Evolutionary conservation across 2,797 vertebrate species (phyloP), one percentile per base, ranked within the genome.

Genomic region (Anabas testudineus): DNA sequence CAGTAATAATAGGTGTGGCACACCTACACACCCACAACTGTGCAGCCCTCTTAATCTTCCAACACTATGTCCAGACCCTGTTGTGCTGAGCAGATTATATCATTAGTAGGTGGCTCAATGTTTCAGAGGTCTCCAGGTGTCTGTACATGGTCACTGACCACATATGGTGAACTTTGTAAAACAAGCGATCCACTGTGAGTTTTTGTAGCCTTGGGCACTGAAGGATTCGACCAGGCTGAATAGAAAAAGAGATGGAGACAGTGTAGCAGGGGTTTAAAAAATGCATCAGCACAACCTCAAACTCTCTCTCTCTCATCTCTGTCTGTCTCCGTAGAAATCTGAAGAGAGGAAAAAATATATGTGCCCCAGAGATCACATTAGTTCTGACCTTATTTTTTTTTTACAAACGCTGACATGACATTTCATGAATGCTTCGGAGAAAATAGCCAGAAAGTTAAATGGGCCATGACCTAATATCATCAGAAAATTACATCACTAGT

Each of bases 11-110:
- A 85, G 67, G 73, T 70, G 83, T 85, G 76, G 63, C 71, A 71
- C 74, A 82, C 43, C 58, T 68, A 52, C 68, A 77, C 67, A 84
- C 60, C 67, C 51, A 76, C 80, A 72, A 64, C 16, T 68, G 70
- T 79, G 68, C 32, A 59, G 57, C 69, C 55, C n/a, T 67, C 58
- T 49, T 87, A 91, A 91, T 87, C 87, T 69, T 15, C 39, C n/a
- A 24, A 49, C 43, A 78, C 66, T 51, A 60, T 55, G 70, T 67
- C 74, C 58, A 62, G 42, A 80, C 78, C 68, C 72, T 52, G 58
- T 81, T 89, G 83, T 84, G 62, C 84, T 90, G 73, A 84, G 70
- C 77, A 80, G 76, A 90, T 91, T 84, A 89, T 76, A 83, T 86
- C 78, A 79, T 89, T 83, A 88, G 77, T 68, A 58, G 63, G 78